Percentiles rank a stretch among this genome's conserved stretches.
Conservation (phyloP, 2,797 vertebrate genomes). For the Gobio occitaniae region DNA sequence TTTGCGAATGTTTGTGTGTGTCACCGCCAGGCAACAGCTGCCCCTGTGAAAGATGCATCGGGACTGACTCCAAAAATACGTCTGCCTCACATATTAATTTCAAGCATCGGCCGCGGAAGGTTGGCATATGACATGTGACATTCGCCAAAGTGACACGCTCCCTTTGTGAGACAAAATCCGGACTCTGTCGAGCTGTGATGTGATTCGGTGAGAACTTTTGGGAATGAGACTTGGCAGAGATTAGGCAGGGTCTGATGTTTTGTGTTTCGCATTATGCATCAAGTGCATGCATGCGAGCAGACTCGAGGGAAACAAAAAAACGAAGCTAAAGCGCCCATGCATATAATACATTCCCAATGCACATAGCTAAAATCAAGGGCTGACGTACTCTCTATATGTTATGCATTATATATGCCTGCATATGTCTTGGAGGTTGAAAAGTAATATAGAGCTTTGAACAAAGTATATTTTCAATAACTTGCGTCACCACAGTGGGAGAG, state of each 20-base stretch:
- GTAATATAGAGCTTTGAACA: conserved; percentile 40
- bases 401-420: conserved; percentile 36
- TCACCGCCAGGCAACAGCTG: conserved; percentile 34
- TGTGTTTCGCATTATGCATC: conserved; percentile 11
- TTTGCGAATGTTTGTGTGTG: conserved; percentile 60
- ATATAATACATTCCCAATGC: conserved; percentile 4
- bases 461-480: conserved; percentile 52
- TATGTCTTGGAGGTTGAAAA: conserved; percentile 31
- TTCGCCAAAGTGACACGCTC: conserved; percentile 33
- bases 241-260: conserved; percentile 22
- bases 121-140: conserved; percentile 55
- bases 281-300: background rate
- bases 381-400: conserved; percentile 1
- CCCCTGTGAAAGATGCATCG: conserved; percentile 64
- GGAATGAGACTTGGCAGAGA: conserved; percentile 34
- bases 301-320: conserved; percentile 27
- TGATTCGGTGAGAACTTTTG: conserved; percentile 19
- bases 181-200: conserved; percentile 36
- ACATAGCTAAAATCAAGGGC: conserved; percentile 18
- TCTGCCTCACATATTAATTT: conserved; percentile 59
- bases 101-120: conserved; percentile 55
- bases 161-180: conserved; percentile 35
- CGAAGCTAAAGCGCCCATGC: conserved; percentile 26
- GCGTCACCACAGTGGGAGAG: conserved; percentile 40
- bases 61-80: conserved; percentile 59